phyloP scores from a whole-genome alignment of 2,888 invertebrate species.

The Limnephilus auricula region DNA sequence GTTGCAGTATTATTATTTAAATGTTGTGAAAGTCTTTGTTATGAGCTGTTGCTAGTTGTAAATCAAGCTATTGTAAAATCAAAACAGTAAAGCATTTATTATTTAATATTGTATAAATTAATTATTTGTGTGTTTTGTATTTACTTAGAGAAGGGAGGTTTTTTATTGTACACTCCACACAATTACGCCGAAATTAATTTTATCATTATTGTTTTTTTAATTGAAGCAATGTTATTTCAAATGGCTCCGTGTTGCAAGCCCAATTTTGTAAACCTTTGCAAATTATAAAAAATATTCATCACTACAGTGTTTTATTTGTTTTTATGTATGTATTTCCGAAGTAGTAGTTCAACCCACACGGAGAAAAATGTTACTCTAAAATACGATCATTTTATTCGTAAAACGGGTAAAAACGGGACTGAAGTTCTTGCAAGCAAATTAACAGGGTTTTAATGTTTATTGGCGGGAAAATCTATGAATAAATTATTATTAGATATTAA shows the following conservation, averaged over 20 bases:
- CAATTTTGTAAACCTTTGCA: neutral
- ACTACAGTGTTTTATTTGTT: neutral
- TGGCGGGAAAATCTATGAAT: too few relatives aligned
- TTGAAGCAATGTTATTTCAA: neutral
- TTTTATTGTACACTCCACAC: neutral
- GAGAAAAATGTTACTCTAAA: too few relatives aligned
- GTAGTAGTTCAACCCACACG: neutral
- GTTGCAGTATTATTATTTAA: constrained; percentile 9
- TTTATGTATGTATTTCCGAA: neutral
- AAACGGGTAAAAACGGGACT: too few relatives aligned
- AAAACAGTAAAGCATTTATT: neutral
- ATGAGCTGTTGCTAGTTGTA: neutral
- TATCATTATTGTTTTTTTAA: neutral
- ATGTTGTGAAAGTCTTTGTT: neutral
- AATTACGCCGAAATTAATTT: neutral
- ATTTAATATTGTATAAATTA: neutral
- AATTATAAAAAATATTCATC: neutral
- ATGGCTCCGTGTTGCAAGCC: neutral
- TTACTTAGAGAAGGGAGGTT: neutral
- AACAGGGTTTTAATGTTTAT: too few relatives aligned
- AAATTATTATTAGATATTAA: too few relatives aligned
- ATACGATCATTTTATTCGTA: too few relatives aligned
- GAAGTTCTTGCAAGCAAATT: too few relatives aligned
- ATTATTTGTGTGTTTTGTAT: neutral
- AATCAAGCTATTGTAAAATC: neutral